Conservation (phyloP, 2,888 invertebrate species). For the Neoascia interrupta region DNA sequence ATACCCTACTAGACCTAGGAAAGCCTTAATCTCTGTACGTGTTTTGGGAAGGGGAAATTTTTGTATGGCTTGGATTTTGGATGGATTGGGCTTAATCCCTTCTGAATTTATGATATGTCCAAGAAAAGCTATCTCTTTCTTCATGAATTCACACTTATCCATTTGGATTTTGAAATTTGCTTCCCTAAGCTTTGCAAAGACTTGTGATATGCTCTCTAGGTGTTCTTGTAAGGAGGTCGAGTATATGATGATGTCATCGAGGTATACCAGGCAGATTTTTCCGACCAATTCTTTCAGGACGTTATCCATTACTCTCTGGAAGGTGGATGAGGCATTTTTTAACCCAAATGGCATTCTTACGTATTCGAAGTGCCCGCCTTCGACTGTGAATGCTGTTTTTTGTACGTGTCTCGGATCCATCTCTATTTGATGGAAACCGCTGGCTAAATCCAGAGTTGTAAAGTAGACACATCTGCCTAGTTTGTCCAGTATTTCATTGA, state of each 20-base stretch:
- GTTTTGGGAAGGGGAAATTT: constrained; percentile 17
- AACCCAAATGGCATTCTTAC: constrained; percentile 1
- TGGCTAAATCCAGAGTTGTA: constrained; percentile 1
- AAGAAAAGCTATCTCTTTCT: constrained; percentile 9
- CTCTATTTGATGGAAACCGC: neutral
- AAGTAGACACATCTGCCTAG: constrained; percentile 44
- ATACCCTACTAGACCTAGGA: constrained; percentile 11
- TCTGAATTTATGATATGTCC: constrained; percentile 6
- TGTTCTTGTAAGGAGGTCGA: neutral
- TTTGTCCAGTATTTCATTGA: neutral
- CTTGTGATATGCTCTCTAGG: constrained; percentile 7
- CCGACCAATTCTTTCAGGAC: neutral
- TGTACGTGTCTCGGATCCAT: constrained; percentile 1
- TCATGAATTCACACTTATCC: neutral
- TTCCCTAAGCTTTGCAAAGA: constrained; percentile 3
- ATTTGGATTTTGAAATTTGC: constrained; percentile 2
- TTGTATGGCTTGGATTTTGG: constrained; percentile 11
- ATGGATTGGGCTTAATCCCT: constrained; percentile 11
- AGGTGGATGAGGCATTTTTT: constrained; percentile 19
- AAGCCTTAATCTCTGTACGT: constrained; percentile 10
- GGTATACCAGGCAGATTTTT: neutral
- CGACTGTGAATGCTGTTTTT: constrained; percentile 11
- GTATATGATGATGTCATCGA: constrained; percentile 10
- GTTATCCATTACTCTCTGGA: constrained; percentile 4
- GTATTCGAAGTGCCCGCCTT: constrained; percentile 3